Evolutionary conservation across 2,113 vertebrate genomes (phyloP).

Genomic region (Lepus europaeus): DNA sequence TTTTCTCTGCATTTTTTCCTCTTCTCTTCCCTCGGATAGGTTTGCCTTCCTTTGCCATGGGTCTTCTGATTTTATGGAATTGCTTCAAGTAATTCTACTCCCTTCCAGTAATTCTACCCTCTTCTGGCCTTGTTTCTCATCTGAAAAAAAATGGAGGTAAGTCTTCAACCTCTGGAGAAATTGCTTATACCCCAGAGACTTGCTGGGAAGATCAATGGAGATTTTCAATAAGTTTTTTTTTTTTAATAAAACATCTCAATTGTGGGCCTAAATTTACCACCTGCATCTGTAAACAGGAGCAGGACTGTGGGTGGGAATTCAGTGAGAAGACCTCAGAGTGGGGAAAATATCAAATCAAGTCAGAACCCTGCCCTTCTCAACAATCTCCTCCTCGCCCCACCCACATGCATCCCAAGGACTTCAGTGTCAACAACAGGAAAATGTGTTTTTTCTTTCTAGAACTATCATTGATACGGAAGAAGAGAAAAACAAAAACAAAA

Average conservation of each 20-base stretch:
- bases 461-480: not conserved
- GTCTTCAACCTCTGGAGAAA: not conserved
- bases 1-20: not conserved
- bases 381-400: not conserved
- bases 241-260: not conserved
- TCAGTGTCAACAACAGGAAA: conserved; percentile 2
- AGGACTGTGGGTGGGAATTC: not conserved
- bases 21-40: not conserved
- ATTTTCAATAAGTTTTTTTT: not conserved
- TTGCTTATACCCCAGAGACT: not conserved
- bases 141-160: not conserved
- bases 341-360: too few relatives aligned
- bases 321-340: not conserved
- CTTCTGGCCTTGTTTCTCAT: not conserved
- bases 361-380: not conserved
- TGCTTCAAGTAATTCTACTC: not conserved
- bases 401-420: not conserved
- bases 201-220: not conserved
- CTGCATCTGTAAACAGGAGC: not conserved
- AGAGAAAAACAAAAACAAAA: not conserved
- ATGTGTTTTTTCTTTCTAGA: conserved; percentile 16
- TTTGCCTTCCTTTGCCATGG: not conserved
- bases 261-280: not conserved
- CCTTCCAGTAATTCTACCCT: not conserved
- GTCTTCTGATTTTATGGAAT: not conserved